phyloP scores from a whole-genome alignment of 2,113 vertebrate species.

The Aegithalos caudatus region DNA sequence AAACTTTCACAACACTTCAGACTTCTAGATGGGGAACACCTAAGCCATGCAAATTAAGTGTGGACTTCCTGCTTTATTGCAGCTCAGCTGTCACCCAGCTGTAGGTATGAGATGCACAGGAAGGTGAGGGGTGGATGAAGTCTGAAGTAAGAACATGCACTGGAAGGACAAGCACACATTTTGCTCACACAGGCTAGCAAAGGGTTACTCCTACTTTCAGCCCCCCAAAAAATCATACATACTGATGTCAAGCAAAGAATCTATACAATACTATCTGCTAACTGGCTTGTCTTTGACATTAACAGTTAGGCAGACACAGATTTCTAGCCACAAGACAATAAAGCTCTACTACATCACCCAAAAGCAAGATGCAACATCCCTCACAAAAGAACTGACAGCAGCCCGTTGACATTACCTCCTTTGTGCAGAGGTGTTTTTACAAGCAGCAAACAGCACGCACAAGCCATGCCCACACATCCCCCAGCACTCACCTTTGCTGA shows the following conservation, averaged over 20 bases:
- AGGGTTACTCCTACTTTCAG: background rate
- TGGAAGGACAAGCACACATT: background rate
- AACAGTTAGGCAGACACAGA: background rate
- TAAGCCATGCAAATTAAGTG: background rate
- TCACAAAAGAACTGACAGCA: background rate
- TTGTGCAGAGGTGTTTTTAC: background rate
- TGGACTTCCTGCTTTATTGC: background rate
- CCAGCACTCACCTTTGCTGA: conserved; percentile 86
- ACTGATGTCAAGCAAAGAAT: background rate
- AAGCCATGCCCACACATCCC: background rate
- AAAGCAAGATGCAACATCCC: background rate
- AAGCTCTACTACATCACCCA: background rate
- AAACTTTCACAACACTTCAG: background rate
- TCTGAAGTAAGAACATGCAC: background rate
- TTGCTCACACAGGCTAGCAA: background rate
- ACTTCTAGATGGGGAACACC: background rate
- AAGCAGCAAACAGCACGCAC: background rate
- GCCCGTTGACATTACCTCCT: background rate
- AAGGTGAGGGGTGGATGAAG: background rate
- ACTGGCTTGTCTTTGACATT: background rate
- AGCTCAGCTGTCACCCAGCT: background rate
- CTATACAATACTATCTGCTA: background rate
- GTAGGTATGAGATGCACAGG: background rate
- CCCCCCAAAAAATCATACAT: background rate
- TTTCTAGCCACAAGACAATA: background rate